These are phyloP conservation scores for Zeugodacus cucurbitae DNA, from an alignment of 1,140 invertebrate species.

Conservation along the genomic window DNA sequence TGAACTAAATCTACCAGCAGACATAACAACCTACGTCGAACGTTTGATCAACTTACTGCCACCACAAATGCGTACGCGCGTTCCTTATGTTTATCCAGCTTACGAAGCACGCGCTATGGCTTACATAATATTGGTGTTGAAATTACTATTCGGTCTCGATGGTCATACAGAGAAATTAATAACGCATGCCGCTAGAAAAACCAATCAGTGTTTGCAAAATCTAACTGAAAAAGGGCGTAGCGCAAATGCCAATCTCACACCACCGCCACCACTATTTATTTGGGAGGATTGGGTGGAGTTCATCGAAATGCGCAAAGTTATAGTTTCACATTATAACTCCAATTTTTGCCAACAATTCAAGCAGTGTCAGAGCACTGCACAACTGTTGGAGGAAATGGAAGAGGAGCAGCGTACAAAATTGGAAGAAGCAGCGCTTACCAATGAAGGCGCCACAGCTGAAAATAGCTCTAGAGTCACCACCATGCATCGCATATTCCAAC, in stretches of 20 bases:
- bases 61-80: conserved; percentile 63
- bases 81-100: conserved; percentile 63
- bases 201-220: conserved; percentile 60
- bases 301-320: conserved; percentile 70
- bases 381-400: conserved; percentile 51
- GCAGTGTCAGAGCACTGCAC: conserved; percentile 40
- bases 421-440: conserved; percentile 48
- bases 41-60: conserved; percentile 62
- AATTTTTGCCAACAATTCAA: conserved; percentile 65
- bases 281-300: conserved; percentile 73
- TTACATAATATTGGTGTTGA: conserved; percentile 73
- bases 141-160: conserved; percentile 74
- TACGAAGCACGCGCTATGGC: conserved; percentile 74
- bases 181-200: conserved; percentile 68
- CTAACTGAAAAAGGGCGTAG: background rate
- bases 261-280: conserved; percentile 69
- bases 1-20: conserved; percentile 70
- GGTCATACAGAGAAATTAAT: conserved; percentile 72
- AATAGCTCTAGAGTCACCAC: conserved; percentile 42
- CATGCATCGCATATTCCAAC: conserved; percentile 51
- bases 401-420: conserved; percentile 49
- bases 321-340: conserved; percentile 69
- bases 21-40: conserved; percentile 52
- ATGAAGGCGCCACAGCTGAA: conserved; percentile 43
- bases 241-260: background rate